Percentiles rank a stretch among this genome's conserved stretches.
phyloP scores from a whole-genome alignment of 2,113 vertebrate genomes.

The Macaca nemestrina region DNA sequence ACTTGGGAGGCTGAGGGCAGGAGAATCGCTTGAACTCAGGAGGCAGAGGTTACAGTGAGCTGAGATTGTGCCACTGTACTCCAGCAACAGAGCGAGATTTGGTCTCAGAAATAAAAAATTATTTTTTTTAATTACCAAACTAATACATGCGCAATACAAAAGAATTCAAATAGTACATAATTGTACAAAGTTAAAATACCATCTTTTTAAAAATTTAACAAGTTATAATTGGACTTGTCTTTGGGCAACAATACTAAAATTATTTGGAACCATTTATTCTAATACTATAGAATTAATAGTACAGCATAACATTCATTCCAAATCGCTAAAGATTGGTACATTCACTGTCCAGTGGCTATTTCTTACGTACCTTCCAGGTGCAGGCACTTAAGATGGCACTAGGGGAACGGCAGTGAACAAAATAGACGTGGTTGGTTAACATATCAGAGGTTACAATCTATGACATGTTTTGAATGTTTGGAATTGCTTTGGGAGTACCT shows the following conservation, averaged over 20 bases:
- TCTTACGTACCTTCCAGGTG: background rate
- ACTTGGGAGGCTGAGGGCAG: no score
- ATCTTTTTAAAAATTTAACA: background rate
- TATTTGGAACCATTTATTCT: background rate
- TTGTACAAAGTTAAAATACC: slow-evolving; percentile 10
- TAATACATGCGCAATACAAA: background rate
- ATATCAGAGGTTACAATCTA: background rate
- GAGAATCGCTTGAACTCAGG: no score
- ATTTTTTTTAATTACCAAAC: background rate
- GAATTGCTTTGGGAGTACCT: background rate
- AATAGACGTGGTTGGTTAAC: background rate
- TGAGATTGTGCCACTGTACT: no score
- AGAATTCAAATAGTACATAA: slow-evolving; percentile 2
- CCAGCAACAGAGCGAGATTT: no score
- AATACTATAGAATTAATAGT: slow-evolving; percentile 40
- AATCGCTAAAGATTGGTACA: background rate
- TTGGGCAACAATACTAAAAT: slow-evolving; percentile 21
- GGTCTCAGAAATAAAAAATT: no score
- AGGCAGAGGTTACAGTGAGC: no score
- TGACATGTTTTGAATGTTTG: slow-evolving; percentile 30
- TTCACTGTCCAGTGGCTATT: background rate
- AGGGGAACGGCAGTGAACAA: background rate
- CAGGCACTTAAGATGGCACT: background rate
- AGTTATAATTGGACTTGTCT: slow-evolving; percentile 37
- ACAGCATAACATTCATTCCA: background rate